Conservation (phyloP, 30 jellyfish, hydroid and myxozoan species). For the Aurelia aurita complex sp. Pacific region DNA sequence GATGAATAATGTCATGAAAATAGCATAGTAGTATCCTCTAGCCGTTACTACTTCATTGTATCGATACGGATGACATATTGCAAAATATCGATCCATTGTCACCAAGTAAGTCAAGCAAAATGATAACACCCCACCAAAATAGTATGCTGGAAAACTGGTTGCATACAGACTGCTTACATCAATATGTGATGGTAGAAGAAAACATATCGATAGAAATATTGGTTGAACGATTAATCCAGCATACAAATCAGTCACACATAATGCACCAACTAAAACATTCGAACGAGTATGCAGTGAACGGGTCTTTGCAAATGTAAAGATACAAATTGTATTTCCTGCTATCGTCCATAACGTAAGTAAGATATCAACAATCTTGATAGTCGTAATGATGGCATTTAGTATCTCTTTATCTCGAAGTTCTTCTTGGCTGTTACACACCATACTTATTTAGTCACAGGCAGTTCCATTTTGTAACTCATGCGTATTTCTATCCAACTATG, state of each 20-base stretch:
- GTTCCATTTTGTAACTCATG: too few species aligned
- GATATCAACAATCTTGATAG: background rate
- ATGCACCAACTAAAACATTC: constrained; percentile 1
- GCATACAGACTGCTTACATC: background rate
- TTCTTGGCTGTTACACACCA: too few species aligned
- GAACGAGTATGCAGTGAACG: constrained; percentile 3
- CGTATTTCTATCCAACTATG: too few species aligned
- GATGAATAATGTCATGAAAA: background rate
- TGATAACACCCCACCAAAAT: background rate
- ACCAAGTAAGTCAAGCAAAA: background rate
- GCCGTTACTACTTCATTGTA: background rate
- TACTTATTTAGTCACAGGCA: too few species aligned
- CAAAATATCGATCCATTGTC: constrained; percentile 18
- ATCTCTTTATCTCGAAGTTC: too few species aligned
- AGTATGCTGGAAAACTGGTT: background rate
- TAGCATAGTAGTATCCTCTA: background rate
- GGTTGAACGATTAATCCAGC: constrained; percentile 4
- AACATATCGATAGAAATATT: background rate
- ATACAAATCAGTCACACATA: background rate
- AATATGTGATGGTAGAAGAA: background rate
- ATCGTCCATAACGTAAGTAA: background rate
- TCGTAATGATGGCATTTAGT: too few species aligned
- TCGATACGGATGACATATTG: constrained; percentile 8
- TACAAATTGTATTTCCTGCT: background rate
- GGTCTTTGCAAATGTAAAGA: constrained; percentile 3